Evolutionary conservation across 2,797 vertebrate species (phyloP).

Genomic region (Gymnothorax reevesii): DNA sequence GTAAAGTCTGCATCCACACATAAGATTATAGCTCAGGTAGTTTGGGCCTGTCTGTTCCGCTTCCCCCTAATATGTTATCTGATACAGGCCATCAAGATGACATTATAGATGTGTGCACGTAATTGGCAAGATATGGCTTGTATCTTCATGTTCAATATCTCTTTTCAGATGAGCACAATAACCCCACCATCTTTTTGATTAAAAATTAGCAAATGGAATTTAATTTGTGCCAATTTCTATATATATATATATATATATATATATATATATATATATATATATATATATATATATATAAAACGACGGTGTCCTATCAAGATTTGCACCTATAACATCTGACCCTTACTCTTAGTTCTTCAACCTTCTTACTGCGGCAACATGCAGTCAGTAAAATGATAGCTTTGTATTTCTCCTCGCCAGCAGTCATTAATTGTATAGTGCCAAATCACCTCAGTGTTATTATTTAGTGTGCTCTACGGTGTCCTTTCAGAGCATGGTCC

Average conservation of each 20-base stretch:
- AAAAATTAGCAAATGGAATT: background rate
- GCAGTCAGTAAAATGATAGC: background rate
- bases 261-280: no score
- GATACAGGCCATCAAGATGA: no score
- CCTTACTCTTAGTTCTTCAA: background rate
- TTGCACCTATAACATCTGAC: background rate
- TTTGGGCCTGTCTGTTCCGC: no score
- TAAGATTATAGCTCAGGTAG: no score
- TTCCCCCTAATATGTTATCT: no score
- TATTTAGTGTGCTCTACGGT: no score
- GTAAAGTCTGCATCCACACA: no score
- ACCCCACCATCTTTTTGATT: background rate
- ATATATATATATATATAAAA: background rate
- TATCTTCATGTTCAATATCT: background rate
- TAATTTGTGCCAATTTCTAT: background rate
- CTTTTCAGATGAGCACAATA: background rate
- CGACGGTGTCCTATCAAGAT: background rate
- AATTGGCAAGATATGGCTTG: no score
- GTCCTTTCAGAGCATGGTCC: background rate
- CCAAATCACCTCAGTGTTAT: background rate
- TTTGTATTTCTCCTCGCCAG: background rate
- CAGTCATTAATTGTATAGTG: background rate
- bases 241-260: no score
- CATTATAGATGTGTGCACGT: no score
- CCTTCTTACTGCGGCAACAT: background rate